These are phyloP conservation scores for Drosophila fungiperda DNA, from an alignment of 2,888 invertebrate genomes.

Conservation along the genomic window DNA sequence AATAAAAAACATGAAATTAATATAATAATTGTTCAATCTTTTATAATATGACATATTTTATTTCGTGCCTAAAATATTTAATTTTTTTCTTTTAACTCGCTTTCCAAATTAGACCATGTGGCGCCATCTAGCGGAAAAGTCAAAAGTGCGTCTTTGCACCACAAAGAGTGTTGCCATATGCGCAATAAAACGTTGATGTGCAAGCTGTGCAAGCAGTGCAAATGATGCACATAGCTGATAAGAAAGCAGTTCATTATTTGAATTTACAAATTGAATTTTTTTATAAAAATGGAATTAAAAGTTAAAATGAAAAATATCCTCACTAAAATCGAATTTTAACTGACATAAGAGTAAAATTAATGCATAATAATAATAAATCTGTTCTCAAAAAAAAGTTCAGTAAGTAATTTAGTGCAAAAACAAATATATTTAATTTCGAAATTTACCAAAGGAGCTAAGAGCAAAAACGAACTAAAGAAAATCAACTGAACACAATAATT, in stretches of 20 bases:
- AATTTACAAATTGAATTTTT: background rate
- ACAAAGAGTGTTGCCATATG: slow-evolving; percentile 17
- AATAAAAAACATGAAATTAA: background rate
- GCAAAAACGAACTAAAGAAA: background rate
- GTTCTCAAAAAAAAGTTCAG: background rate
- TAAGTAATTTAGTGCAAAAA: background rate
- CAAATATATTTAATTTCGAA: background rate
- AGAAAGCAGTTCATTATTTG: background rate
- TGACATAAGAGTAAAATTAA: background rate
- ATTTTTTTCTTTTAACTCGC: accelerated
- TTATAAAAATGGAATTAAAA: background rate
- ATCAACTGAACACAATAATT: background rate
- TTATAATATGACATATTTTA: background rate
- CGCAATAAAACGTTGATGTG: accelerated
- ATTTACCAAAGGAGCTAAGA: background rate
- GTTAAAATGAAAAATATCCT: background rate
- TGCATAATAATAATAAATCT: background rate
- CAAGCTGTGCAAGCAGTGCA: slow-evolving; percentile 19
- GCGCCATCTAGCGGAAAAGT: slow-evolving; percentile 19
- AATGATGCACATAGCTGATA: too few species aligned
- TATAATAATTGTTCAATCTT: background rate
- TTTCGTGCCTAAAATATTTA: background rate
- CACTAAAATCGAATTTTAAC: background rate
- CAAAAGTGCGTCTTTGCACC: too few species aligned
- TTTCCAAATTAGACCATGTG: accelerated